A percentile compares a stretch with the other conserved stretches of the same genome.
Conservation (phyloP, 2,797 vertebrate species). For the Gallinago solitaria region DNA sequence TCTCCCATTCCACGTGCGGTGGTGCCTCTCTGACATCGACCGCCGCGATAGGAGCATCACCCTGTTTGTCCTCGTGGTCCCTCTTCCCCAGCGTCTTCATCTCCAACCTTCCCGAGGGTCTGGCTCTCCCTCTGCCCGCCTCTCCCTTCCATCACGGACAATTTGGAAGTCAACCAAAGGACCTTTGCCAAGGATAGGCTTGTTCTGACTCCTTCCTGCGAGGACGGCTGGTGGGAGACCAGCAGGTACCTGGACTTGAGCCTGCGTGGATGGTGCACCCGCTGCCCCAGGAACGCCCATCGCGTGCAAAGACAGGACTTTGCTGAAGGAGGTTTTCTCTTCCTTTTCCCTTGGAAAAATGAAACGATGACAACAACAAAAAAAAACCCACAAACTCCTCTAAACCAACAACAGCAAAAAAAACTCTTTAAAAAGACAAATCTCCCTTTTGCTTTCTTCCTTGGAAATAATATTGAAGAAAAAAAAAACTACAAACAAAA, state of each 20-base stretch:
- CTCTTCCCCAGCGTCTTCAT: background rate
- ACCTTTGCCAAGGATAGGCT: conserved; percentile 68
- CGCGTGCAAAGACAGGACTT: conserved; percentile 62
- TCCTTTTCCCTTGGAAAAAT: conserved; percentile 71
- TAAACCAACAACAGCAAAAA: background rate
- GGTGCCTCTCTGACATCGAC: background rate
- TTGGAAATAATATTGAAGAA: conserved; percentile 77
- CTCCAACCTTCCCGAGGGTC: conserved; percentile 6
- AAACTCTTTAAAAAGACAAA: conserved; percentile 60
- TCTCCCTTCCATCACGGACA: conserved; percentile 65
- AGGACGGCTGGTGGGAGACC: background rate
- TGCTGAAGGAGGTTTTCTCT: conserved; percentile 72
- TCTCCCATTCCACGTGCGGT: background rate
- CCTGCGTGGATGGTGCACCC: conserved; percentile 52
- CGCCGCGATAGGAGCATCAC: background rate
- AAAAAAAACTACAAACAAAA: background rate
- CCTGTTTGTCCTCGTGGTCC: background rate
- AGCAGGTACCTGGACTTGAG: conserved; percentile 33
- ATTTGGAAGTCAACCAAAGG: conserved; percentile 83
- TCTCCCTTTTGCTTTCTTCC: conserved; percentile 77
- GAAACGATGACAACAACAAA: background rate
- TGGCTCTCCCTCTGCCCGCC: conserved; percentile 50
- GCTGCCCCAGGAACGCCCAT: conserved; percentile 46
- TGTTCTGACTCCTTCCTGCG: conserved; percentile 30
- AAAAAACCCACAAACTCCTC: background rate